Base-by-base conservation (phyloP, 1,140 invertebrate genomes). In the Bombus huntii region DNA sequence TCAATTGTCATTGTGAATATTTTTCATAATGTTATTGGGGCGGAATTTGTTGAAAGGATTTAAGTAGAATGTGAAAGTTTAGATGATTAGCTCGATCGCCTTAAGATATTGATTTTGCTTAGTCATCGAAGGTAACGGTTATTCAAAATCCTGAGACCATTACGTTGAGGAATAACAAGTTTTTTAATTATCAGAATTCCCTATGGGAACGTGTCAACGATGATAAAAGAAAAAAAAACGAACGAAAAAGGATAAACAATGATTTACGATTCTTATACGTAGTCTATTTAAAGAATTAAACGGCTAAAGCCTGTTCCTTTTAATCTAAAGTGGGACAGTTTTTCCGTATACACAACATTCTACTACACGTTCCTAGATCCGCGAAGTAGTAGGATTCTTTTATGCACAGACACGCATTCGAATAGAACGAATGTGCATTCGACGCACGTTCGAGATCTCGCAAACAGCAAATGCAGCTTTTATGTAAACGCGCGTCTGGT, bases 401-500 rank as follows among this genome's bases (percentile, higher is more conserved):
- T 62, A 62, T 77, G 57, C 57, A 12, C 37, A 37, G 37, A 59
- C 22, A n/a, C 42, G 34, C 66, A 18, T 71, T 80, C 44, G 28
- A 80, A 68, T 70, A 81, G 39, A 57, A 59, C 28, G 68, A 31
- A 6, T 22, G 34, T 15, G 31, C 44, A 81, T 81, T 53, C 78
- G 44, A 81, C 47, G 79, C 79, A 72, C 79, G 68, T 72, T n/a
- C 68, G 47, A 79, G 62, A 72, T 81, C 79, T 59, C 34, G 79
- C 37, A 53, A 66, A 37, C 66, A 70, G 78, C n/a, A 28, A 70
- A 59, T 59, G 68, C 44, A 57, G 79, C 47, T 47, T 57, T 72
- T 71, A 81, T 39, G 47, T 37, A 72, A 47, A 81, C 34, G 8
- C n/a, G 68, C n/a, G 68, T 39, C 28, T 72, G 18, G 47, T n/a